Evolutionary conservation across 2,888 invertebrate genomes (phyloP), one percentile per base, ranked within the genome.

Genomic region (Congeria kusceri): DNA sequence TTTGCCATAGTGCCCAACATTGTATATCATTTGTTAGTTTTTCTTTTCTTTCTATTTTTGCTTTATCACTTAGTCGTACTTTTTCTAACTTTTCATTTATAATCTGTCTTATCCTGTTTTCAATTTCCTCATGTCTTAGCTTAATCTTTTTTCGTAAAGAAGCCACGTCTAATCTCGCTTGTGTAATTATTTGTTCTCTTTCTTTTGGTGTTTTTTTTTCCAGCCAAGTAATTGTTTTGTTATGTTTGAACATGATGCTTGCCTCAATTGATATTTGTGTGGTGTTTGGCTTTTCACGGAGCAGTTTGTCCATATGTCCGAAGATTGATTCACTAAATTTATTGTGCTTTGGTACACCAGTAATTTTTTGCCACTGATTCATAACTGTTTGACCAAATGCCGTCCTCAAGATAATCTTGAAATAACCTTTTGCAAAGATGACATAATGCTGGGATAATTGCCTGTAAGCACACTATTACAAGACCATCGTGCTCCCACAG

Each of bases 1-100:
- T 58, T 39, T 81, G 81, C 81, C 81, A 77, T 18, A 81, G 61
- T 23, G 74, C 77, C 73, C 70, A 81, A 15, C 69, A 23, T 63
- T n/a, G n/a, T n/a, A n/a, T n/a, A n/a, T n/a, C n/a, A n/a, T n/a
- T n/a, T n/a, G n/a, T n/a, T n/a, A n/a, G n/a, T n/a, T n/a, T n/a
- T n/a, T n/a, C n/a, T n/a, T n/a, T n/a, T n/a, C n/a, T n/a, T n/a
- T n/a, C n/a, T n/a, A n/a, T n/a, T n/a, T n/a, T n/a, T n/a, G n/a
- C n/a, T n/a, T n/a, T n/a, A n/a, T n/a, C n/a, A n/a, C n/a, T n/a
- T n/a, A n/a, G n/a, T n/a, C n/a, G n/a, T n/a, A n/a, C n/a, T n/a
- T n/a, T 47, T 23, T 74, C 46, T 27, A 64, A n/a, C n/a, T n/a
- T n/a, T n/a, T n/a, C n/a, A n/a, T n/a, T n/a, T n/a, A n/a, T n/a